Percentiles rank a stretch among this genome's conserved stretches.
Conservation (phyloP, 2,113 vertebrate species). For the Gasterosteus nipponicus region DNA sequence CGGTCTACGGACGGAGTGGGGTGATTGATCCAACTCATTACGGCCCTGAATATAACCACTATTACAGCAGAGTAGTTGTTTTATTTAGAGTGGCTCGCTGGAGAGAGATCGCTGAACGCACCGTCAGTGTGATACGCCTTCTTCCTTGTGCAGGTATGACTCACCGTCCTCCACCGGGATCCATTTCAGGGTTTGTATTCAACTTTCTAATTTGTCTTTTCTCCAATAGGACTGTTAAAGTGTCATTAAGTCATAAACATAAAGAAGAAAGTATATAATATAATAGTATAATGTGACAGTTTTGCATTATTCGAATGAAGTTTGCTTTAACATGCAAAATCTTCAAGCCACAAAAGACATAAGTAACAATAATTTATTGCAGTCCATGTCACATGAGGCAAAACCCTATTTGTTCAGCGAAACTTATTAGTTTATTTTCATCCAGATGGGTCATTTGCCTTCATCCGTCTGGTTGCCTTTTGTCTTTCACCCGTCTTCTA, state of each 20-base stretch:
- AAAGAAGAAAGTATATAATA: neutral
- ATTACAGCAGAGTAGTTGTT: constrained; percentile 28
- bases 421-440: neutral
- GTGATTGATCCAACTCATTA: constrained; percentile 65
- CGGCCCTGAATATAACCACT: constrained; percentile 43
- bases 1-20: constrained; percentile 9
- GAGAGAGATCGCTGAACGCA: constrained; percentile 13
- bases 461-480: constrained; percentile 23
- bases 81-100: constrained; percentile 7
- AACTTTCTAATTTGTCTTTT: neutral
- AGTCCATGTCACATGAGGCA: neutral
- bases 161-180: neutral
- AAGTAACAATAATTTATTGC: constrained; percentile 9
- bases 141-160: neutral
- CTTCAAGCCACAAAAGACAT: neutral
- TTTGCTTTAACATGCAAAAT: neutral
- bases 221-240: neutral
- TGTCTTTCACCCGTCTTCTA: constrained; percentile 48
- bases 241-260: neutral
- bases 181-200: neutral
- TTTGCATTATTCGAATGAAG: neutral
- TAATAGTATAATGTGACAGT: neutral
- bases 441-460: constrained; percentile 48
- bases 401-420: neutral
- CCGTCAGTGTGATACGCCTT: neutral